Evolutionary conservation across 2,113 vertebrate species (phyloP).

Genomic region (Chrysochloris asiatica): DNA sequence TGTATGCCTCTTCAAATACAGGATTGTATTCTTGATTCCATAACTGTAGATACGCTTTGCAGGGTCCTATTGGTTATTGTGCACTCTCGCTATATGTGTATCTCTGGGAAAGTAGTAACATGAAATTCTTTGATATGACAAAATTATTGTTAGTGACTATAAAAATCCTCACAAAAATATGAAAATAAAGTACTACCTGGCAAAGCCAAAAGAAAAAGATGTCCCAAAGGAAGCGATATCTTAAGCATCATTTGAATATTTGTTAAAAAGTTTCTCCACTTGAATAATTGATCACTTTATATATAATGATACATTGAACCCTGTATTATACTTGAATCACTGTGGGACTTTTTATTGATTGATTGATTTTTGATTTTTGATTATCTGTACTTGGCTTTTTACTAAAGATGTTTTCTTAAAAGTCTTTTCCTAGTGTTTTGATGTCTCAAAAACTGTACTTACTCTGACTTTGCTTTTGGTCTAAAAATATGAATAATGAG

Average conservation of each 20-base stretch:
- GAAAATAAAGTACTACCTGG: constrained; percentile 17
- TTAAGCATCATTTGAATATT: background rate
- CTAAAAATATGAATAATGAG: background rate
- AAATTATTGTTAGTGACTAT: constrained; percentile 19
- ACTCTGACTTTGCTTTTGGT: background rate
- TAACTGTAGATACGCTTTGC: background rate
- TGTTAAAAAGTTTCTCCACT: background rate
- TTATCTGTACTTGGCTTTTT: background rate
- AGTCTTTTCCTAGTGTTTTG: constrained; percentile 14
- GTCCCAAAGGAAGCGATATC: background rate
- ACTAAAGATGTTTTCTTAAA: constrained; percentile 16
- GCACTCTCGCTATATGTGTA: background rate
- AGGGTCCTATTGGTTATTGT: background rate
- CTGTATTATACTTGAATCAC: background rate
- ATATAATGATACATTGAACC: background rate
- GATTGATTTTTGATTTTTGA: background rate
- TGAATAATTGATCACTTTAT: background rate
- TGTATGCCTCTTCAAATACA: background rate
- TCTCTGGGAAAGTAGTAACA: background rate
- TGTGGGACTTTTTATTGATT: background rate
- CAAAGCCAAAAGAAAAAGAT: background rate
- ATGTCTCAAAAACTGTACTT: constrained; percentile 14
- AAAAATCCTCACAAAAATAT: constrained; percentile 52
- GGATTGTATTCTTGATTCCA: background rate
- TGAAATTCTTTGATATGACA: constrained; percentile 8